Conservation (phyloP, 2,888 invertebrate genomes). For the Himalopsyche kuldschensis region DNA sequence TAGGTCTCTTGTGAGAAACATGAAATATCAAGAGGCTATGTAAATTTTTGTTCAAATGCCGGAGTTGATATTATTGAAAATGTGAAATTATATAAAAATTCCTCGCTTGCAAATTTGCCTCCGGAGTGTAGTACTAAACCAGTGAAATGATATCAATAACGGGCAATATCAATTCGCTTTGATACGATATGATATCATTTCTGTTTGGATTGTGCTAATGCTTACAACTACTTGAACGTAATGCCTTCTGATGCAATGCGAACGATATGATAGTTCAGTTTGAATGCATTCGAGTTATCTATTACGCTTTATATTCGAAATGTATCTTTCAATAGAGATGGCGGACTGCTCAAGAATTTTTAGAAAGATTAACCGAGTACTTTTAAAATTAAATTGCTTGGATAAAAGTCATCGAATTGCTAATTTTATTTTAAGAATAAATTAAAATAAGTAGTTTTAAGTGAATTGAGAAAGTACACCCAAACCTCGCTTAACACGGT, state of each 20-base stretch:
- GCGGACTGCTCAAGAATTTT: no score
- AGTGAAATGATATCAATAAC: neutral
- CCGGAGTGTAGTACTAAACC: neutral
- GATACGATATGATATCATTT: neutral
- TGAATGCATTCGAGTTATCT: neutral
- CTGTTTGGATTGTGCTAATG: neutral
- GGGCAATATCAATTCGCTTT: neutral
- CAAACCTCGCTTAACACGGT: no score
- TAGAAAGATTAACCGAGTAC: no score
- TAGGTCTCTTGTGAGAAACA: no score
- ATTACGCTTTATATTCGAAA: neutral
- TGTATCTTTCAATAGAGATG: no score
- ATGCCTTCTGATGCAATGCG: neutral
- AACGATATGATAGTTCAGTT: neutral
- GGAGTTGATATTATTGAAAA: neutral
- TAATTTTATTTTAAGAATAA: no score
- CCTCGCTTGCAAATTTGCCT: neutral
- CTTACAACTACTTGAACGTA: neutral
- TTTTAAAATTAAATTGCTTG: no score
- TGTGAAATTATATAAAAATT: neutral
- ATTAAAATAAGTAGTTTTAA: no score
- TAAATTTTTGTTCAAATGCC: no score
- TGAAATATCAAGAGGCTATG: no score
- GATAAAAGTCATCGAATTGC: no score
- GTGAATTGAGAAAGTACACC: no score